phyloP scores from a whole-genome alignment of 2,888 invertebrate genomes.

The Arge pagana region DNA sequence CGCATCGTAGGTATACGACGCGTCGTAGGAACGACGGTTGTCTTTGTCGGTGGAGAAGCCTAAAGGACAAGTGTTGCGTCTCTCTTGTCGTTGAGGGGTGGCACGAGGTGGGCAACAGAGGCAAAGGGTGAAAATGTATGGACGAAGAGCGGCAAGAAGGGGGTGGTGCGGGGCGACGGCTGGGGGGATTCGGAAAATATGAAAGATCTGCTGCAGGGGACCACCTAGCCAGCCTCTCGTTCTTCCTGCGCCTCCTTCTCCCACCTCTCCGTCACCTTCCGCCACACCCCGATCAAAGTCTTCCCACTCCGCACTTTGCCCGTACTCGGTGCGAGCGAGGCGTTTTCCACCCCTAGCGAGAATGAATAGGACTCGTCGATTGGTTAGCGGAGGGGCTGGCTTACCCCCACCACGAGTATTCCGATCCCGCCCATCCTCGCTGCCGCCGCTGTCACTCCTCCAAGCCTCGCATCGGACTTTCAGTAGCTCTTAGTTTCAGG shows the following conservation, averaged over 20 bases:
- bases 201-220: slow-evolving; percentile 55
- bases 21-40: slow-evolving; percentile 16
- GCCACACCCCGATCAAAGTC: slow-evolving; percentile 29
- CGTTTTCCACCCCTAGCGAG: slow-evolving; percentile 49
- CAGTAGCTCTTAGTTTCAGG: slow-evolving; percentile 59
- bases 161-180: slow-evolving; percentile 37
- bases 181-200: slow-evolving; percentile 42
- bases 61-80: no score
- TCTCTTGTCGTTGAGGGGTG: slow-evolving; percentile 18
- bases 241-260: slow-evolving; percentile 46
- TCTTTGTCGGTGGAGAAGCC: slow-evolving; percentile 8
- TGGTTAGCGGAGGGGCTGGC: slow-evolving; percentile 44
- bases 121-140: slow-evolving; percentile 9
- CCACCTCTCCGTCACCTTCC: slow-evolving; percentile 27
- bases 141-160: slow-evolving; percentile 22
- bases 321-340: slow-evolving; percentile 39
- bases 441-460: slow-evolving; percentile 50
- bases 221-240: slow-evolving; percentile 57
- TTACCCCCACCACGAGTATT: slow-evolving; percentile 43
- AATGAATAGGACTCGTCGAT: slow-evolving; percentile 47
- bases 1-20: background rate
- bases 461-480: slow-evolving; percentile 55
- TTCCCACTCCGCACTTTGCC: slow-evolving; percentile 28
- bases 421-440: slow-evolving; percentile 46
- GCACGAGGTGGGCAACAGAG: slow-evolving; percentile 23